Evolutionary conservation across 2,888 invertebrate genomes (phyloP).

Genomic region (Yponomeuta malinellus): DNA sequence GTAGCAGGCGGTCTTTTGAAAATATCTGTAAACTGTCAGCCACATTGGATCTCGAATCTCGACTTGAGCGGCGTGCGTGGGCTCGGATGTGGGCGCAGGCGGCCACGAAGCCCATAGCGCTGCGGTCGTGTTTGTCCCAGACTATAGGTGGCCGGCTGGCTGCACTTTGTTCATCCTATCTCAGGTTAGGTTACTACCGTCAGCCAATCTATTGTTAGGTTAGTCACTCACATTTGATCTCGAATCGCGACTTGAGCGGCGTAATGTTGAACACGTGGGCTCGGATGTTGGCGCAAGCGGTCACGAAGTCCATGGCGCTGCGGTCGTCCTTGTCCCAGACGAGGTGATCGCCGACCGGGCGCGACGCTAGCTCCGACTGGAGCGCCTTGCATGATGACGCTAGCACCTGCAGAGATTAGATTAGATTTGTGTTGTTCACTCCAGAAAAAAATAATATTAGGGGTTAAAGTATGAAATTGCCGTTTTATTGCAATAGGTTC

Average conservation of each 20-base stretch:
- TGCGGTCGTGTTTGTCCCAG: slow-evolving; percentile 98
- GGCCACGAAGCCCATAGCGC: slow-evolving; percentile 95
- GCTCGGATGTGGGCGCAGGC: slow-evolving; percentile 93
- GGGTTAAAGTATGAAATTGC: too few species aligned
- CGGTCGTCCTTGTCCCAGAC: slow-evolving; percentile 99
- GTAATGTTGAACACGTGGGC: slow-evolving; percentile 91
- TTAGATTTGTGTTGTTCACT: not conserved
- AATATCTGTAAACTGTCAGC: slow-evolving; percentile 27
- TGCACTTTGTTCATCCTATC: too few species aligned
- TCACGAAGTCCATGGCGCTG: slow-evolving; percentile 95
- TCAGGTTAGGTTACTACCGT: too few species aligned
- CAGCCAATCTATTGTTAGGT: not conserved
- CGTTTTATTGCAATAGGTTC: too few species aligned
- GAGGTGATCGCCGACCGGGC: slow-evolving; percentile 80
- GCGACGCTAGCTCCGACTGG: slow-evolving; percentile 72
- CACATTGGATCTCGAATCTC: slow-evolving; percentile 96
- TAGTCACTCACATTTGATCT: slow-evolving; percentile 88
- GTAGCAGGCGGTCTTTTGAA: too few species aligned
- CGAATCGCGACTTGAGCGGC: slow-evolving; percentile 89
- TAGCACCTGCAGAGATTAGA: slow-evolving; percentile 71
- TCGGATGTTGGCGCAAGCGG: slow-evolving; percentile 95
- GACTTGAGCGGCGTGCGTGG: slow-evolving; percentile 87
- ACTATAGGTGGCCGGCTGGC: slow-evolving; percentile 62
- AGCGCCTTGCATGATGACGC: slow-evolving; percentile 79
- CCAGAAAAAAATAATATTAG: not conserved